Conservation (phyloP, 2,797 vertebrate genomes). For the Xenops minutus region DNA sequence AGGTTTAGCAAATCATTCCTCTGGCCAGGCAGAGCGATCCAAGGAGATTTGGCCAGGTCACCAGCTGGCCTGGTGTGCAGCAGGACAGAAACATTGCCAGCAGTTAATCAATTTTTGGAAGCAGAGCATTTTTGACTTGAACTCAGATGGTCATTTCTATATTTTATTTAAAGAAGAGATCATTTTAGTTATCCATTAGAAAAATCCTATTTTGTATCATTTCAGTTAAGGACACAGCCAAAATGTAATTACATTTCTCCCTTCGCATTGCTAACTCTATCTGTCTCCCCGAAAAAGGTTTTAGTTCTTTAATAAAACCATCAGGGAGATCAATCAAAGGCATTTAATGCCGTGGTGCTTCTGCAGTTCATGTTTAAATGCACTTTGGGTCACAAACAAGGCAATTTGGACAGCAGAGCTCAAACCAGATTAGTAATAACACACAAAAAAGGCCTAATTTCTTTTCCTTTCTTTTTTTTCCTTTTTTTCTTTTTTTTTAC, state of each 20-base stretch:
- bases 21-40: slow-evolving; percentile 11
- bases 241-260: slow-evolving; percentile 65
- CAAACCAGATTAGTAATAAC: slow-evolving; percentile 45
- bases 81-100: not conserved
- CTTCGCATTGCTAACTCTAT: slow-evolving; percentile 35
- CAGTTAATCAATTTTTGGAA: slow-evolving; percentile 63
- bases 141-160: slow-evolving; percentile 26
- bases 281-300: slow-evolving; percentile 50
- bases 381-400: slow-evolving; percentile 61
- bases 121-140: slow-evolving; percentile 40
- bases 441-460: not conserved
- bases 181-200: slow-evolving; percentile 61
- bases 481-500: not conserved
- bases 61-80: not conserved
- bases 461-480: not conserved
- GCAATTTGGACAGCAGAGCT: slow-evolving; percentile 56
- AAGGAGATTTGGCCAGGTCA: slow-evolving; percentile 42
- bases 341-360: slow-evolving; percentile 58
- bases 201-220: slow-evolving; percentile 54
- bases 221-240: slow-evolving; percentile 58
- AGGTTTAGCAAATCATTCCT: slow-evolving; percentile 54
- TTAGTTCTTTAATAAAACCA: slow-evolving; percentile 69
- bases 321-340: slow-evolving; percentile 68
- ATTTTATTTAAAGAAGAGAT: slow-evolving; percentile 66
- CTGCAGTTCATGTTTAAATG: slow-evolving; percentile 69